phyloP scores from a whole-genome alignment of 2,113 vertebrate species.

The Diadophis punctatus region DNA sequence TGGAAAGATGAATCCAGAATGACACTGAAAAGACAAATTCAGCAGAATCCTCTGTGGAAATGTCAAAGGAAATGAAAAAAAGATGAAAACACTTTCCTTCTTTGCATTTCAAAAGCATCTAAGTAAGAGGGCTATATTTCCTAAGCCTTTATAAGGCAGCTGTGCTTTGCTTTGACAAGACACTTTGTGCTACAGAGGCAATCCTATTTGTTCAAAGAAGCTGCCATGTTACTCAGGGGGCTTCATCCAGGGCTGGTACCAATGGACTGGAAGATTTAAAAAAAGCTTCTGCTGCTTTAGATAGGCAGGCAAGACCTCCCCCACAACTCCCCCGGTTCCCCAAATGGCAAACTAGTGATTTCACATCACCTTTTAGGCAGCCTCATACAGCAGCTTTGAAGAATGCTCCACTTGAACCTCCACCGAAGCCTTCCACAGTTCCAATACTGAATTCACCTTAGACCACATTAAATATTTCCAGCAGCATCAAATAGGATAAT shows the following conservation, averaged over 20 bases:
- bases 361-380: background rate
- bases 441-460: background rate
- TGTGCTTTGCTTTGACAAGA: background rate
- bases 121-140: background rate
- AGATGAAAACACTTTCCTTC: conserved; percentile 2
- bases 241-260: background rate
- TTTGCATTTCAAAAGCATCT: conserved; percentile 1
- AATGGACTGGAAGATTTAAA: background rate
- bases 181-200: background rate
- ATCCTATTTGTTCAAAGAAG: background rate
- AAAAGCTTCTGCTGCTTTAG: background rate
- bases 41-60: background rate
- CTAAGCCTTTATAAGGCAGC: background rate
- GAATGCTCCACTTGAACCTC: background rate
- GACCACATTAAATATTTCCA: background rate
- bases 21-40: background rate
- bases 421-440: background rate
- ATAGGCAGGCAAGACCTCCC: background rate
- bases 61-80: background rate
- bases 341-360: background rate
- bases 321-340: rapidly evolving
- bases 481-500: background rate
- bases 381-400: background rate
- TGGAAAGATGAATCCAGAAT: background rate
- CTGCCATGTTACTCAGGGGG: background rate